Evolutionary conservation across 2,888 invertebrate species (phyloP).

Genomic region (Scaptomyza flava): DNA sequence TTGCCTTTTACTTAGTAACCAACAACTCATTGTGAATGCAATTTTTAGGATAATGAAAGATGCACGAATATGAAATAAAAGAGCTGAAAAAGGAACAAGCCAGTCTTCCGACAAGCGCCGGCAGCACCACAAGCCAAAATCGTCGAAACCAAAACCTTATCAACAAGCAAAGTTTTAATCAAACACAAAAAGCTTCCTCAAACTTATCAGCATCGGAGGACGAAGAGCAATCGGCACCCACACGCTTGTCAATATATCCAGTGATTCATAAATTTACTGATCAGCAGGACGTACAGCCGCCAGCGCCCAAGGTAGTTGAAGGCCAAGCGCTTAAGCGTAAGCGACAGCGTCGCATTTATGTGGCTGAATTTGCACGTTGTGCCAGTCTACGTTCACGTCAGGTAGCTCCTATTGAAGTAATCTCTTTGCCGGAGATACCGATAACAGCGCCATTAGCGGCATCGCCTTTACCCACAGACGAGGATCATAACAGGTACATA

Average conservation of each 20-base stretch:
- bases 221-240: constrained; percentile 1
- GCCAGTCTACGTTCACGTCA: constrained; percentile 60
- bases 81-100: constrained; percentile 81
- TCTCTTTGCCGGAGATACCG: constrained; percentile 9
- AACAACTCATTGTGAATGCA: background rate
- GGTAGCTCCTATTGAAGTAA: constrained; percentile 11
- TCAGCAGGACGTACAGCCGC: constrained; percentile 27
- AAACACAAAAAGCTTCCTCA: constrained; percentile 29
- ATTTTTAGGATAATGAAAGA: constrained; percentile 81
- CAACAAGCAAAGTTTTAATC: constrained; percentile 1
- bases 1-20: background rate
- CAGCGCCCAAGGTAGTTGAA: constrained; percentile 7
- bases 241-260: constrained; percentile 35
- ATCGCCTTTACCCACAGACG: constrained; percentile 59
- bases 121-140: constrained; percentile 28
- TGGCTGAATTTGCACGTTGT: constrained; percentile 49
- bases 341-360: constrained; percentile 60
- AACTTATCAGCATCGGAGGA: constrained; percentile 1
- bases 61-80: constrained; percentile 83
- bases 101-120: constrained; percentile 76
- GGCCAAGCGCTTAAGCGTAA: constrained; percentile 36
- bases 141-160: constrained; percentile 13
- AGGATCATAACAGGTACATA: constrained; percentile 36
- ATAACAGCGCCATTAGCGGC: constrained; percentile 6
- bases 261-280: constrained; percentile 36